These are phyloP conservation scores for Folsomia candida DNA, from an alignment of 2,888 invertebrate genomes.

Conservation along the genomic window DNA sequence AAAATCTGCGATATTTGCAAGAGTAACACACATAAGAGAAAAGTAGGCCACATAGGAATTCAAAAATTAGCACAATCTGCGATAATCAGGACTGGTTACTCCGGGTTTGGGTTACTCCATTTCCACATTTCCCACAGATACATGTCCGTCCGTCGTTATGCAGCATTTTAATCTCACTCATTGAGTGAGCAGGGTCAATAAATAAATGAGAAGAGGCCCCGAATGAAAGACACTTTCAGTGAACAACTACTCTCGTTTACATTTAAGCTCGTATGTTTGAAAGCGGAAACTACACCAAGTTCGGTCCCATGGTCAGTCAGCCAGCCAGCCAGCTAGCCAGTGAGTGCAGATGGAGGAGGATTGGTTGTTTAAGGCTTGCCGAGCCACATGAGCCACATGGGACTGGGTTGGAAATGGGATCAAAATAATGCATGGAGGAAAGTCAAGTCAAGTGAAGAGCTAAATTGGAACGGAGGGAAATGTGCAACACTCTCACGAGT, in stretches of 20 bases:
- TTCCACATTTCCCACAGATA: no score
- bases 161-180: background rate
- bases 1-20: no score
- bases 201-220: background rate
- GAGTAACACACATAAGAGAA: no score
- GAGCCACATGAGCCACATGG: slow-evolving; percentile 8
- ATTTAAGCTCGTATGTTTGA: background rate
- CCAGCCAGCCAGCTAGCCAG: background rate
- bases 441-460: slow-evolving; percentile 14
- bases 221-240: background rate
- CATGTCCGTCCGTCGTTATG: no score
- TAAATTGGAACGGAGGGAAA: slow-evolving; percentile 16
- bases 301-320: background rate
- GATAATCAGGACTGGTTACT: no score
- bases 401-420: background rate
- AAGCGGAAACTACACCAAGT: background rate
- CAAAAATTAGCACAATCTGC: no score
- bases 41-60: no score
- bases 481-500: background rate
- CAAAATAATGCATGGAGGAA: slow-evolving; percentile 9
- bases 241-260: background rate
- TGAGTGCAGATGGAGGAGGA: slow-evolving; percentile 5
- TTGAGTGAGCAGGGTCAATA: background rate
- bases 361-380: no score
- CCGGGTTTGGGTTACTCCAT: no score